Percentiles rank a stretch among this genome's conserved stretches.
Evolutionary conservation across 1,140 invertebrate species (phyloP).

Genomic region (Amphibalanus amphitrite): DNA sequence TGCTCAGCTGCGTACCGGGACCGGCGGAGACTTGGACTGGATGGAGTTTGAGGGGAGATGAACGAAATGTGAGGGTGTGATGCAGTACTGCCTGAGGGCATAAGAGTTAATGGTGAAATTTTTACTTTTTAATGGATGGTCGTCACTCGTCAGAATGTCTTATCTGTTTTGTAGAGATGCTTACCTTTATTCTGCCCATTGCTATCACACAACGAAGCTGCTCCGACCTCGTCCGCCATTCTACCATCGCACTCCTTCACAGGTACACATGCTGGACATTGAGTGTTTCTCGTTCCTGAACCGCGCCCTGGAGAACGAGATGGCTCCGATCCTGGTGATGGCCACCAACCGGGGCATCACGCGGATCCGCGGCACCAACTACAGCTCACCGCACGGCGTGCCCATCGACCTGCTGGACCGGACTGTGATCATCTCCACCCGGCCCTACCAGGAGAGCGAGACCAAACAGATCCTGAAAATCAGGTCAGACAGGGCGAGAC

Average conservation of each 20-base stretch:
- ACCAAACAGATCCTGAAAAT: constrained; percentile 83
- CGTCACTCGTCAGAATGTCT: too few relatives aligned
- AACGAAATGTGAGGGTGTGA: too few relatives aligned
- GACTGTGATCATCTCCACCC: constrained; percentile 84
- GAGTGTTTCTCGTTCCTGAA: constrained; percentile 98
- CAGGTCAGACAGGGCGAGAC: constrained; percentile 41
- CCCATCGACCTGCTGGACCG: constrained; percentile 91
- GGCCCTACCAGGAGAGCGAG: constrained; percentile 73
- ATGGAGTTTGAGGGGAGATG: too few relatives aligned
- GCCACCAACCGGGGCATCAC: constrained; percentile 93
- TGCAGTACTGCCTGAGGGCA: too few relatives aligned
- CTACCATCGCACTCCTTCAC: constrained; percentile 37
- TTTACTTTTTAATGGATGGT: too few relatives aligned
- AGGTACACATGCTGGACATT: constrained; percentile 96
- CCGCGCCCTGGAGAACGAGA: constrained; percentile 87
- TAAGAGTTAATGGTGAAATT: too few relatives aligned
- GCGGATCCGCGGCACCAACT: constrained; percentile 83
- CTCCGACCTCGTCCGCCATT: too few relatives aligned
- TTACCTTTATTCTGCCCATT: too few relatives aligned
- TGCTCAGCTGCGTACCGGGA: too few relatives aligned
- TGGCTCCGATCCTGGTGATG: constrained; percentile 95
- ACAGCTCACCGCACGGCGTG: constrained; percentile 86
- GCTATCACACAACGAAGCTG: too few relatives aligned
- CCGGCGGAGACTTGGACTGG: too few relatives aligned
- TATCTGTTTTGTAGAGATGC: too few relatives aligned